phyloP scores from a whole-genome alignment of 2,888 invertebrate genomes.

The Agriopis aurantiaria region DNA sequence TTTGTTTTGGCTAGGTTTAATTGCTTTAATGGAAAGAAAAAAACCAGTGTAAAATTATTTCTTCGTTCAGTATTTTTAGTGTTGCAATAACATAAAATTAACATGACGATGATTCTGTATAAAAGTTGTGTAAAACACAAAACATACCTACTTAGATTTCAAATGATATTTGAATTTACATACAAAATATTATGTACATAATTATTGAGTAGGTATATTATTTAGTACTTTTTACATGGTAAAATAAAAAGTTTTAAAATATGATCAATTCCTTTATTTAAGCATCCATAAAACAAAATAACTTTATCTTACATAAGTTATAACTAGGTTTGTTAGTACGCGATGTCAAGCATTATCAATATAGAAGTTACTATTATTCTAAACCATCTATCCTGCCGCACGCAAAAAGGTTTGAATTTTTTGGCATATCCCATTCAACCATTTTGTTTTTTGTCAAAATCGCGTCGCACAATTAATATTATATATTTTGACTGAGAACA shows the following conservation, averaged over 20 bases:
- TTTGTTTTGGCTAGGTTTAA: too few species aligned
- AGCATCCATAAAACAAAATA: constrained; percentile 68
- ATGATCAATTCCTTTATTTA: constrained; percentile 63
- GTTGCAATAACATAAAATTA: background rate
- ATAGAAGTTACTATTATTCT: background rate
- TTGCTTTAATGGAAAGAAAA: too few species aligned
- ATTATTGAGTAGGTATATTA: background rate
- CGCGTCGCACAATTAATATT: too few species aligned
- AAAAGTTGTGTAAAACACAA: too few species aligned
- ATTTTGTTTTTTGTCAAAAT: too few species aligned
- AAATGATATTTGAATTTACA: background rate
- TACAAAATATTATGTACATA: background rate
- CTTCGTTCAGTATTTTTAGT: background rate
- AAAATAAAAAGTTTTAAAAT: constrained; percentile 26
- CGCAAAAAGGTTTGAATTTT: too few species aligned
- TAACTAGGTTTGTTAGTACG: constrained; percentile 42
- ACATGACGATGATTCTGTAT: too few species aligned
- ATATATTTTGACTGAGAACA: too few species aligned
- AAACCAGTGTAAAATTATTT: background rate
- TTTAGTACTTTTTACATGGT: background rate
- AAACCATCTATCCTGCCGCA: background rate
- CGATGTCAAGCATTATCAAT: constrained; percentile 37
- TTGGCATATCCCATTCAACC: too few species aligned
- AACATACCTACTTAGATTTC: background rate
- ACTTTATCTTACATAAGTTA: constrained; percentile 55